Conservation (phyloP, 2,888 invertebrate genomes). For the Lasius fuliginosus region DNA sequence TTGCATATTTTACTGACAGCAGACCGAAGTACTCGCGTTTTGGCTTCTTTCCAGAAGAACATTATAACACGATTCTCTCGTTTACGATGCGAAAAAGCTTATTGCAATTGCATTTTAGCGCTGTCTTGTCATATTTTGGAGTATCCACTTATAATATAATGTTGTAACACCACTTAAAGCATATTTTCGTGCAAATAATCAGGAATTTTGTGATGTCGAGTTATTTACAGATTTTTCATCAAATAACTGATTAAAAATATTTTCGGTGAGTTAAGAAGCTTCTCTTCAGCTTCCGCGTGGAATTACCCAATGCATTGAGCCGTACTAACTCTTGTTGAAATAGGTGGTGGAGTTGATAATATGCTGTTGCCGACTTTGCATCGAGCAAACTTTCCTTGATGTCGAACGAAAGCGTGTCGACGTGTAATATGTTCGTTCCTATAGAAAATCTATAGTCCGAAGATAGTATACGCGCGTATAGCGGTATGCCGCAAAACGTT, state of each 20-base stretch:
- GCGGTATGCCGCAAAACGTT: constrained; percentile 53
- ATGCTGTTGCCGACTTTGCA: background rate
- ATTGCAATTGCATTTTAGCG: constrained; percentile 15
- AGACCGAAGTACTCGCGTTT: constrained; percentile 54
- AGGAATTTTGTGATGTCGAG: background rate
- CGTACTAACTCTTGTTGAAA: constrained; percentile 32
- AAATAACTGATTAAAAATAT: background rate
- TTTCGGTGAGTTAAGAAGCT: background rate
- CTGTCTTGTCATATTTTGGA: background rate
- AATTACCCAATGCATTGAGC: constrained; percentile 16
- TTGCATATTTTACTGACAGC: constrained; percentile 61
- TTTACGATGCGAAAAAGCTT: constrained; percentile 31
- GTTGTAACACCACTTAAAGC: background rate
- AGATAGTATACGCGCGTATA: constrained; percentile 13
- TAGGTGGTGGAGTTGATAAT: constrained; percentile 35
- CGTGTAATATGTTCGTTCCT: constrained; percentile 26
- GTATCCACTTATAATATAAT: background rate
- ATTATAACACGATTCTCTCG: constrained; percentile 64
- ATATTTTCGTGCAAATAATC: background rate
- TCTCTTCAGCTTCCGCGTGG: background rate
- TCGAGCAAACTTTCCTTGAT: constrained; percentile 22
- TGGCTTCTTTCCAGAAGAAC: constrained; percentile 68
- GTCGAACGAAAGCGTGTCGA: constrained; percentile 43
- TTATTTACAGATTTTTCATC: background rate
- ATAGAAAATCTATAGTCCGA: constrained; percentile 52